These are phyloP conservation scores for Hydractinia echinata DNA, from an alignment of 30 jellyfish, hydroid and myxozoan genomes.

Conservation along the genomic window DNA sequence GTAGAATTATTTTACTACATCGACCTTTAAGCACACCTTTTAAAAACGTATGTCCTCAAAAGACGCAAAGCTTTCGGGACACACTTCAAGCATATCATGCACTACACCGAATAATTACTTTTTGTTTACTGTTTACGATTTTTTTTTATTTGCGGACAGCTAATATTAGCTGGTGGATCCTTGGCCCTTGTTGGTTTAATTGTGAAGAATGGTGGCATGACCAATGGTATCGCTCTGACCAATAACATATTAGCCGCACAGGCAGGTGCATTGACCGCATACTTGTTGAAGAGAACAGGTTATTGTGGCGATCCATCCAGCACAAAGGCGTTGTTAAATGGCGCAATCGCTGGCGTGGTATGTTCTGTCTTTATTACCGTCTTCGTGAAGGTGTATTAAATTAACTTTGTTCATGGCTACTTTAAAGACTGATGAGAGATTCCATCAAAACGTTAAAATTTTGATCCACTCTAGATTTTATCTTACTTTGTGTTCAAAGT, in stretches of 20 bases:
- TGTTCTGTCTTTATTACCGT: background rate
- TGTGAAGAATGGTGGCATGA: constrained; percentile 34
- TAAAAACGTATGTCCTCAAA: no score
- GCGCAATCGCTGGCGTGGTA: constrained; percentile 84
- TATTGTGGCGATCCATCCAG: constrained; percentile 57
- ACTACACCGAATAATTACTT: no score
- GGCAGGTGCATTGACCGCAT: constrained; percentile 60
- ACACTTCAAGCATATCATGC: no score
- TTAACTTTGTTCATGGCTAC: no score
- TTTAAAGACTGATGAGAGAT: no score
- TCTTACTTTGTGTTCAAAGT: background rate
- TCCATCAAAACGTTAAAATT: no score
- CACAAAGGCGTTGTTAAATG: constrained; percentile 74
- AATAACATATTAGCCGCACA: constrained; percentile 75
- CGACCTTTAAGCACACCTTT: no score
- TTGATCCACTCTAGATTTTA: no score
- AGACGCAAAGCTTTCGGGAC: no score
- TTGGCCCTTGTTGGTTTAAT: constrained; percentile 63
- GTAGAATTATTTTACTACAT: no score
- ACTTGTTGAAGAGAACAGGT: constrained; percentile 49
- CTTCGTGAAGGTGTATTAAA: no score
- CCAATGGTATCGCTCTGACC: constrained; percentile 31
- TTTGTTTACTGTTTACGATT: background rate
- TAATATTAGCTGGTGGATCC: constrained; percentile 68
- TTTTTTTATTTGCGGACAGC: constrained; percentile 30